Evolutionary conservation across 2,888 invertebrate genomes (phyloP).

Genomic region (Leptinotarsa rubiginosa): DNA sequence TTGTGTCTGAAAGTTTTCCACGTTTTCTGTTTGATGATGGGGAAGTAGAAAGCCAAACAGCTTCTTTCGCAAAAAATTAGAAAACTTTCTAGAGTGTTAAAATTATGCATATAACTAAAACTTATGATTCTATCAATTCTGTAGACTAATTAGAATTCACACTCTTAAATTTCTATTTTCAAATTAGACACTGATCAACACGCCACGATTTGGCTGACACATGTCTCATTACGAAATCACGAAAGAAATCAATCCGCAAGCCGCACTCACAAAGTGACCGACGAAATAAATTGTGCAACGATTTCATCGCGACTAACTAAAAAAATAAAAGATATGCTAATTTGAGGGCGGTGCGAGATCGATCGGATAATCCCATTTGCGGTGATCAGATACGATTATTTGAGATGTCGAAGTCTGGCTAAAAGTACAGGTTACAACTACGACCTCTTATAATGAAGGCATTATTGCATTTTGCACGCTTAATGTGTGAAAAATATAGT

Average conservation of each 20-base stretch:
- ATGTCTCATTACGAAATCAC: slow-evolving; percentile 1
- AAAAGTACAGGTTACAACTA: slow-evolving; percentile 43
- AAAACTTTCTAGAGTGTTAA: no score
- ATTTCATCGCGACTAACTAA: slow-evolving; percentile 6
- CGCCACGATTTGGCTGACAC: neutral
- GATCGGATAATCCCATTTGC: slow-evolving; percentile 47
- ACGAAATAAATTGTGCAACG: neutral
- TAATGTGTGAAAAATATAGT: slow-evolving; percentile 54
- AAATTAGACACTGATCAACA: neutral
- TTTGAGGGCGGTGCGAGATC: slow-evolving; percentile 52
- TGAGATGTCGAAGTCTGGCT: slow-evolving; percentile 41
- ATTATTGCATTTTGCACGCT: slow-evolving; percentile 57
- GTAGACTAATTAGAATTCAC: no score
- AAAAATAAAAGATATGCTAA: slow-evolving; percentile 45
- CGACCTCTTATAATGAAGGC: slow-evolving; percentile 54
- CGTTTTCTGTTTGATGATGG: no score
- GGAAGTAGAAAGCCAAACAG: no score
- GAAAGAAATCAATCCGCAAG: neutral
- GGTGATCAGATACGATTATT: slow-evolving; percentile 51
- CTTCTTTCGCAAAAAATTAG: no score
- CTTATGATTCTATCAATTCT: no score
- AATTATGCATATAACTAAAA: no score
- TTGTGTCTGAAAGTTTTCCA: no score
- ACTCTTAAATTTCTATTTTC: no score
- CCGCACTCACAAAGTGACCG: slow-evolving; percentile 4